Base-by-base conservation (phyloP, 37 sponge, comb jelly and placozoan genomes). In the Theonella swinhoei region DNA sequence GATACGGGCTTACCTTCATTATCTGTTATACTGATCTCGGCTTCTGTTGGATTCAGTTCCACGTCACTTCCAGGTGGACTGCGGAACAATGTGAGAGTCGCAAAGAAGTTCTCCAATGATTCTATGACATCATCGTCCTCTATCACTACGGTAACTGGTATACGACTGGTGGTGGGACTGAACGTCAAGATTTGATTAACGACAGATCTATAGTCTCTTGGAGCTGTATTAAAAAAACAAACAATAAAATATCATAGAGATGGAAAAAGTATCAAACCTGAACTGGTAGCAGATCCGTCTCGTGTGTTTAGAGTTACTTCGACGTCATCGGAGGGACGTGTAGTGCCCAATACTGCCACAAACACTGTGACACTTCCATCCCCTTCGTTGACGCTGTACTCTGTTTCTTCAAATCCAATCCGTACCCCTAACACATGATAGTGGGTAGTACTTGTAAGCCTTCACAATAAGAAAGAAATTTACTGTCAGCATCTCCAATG, bases 1-100 rank as follows among this genome's bases (percentile, higher is more conserved):
- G n/a, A n/a, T n/a, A n/a, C n/a, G n/a, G n/a, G n/a, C n/a, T n/a
- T 63, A 83, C 83, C 42, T 23, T 83, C 75, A 62, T 83, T 63
- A 62, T 83, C 75, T 23, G 64, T 32, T 22, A 83, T 75, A 14
- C 11, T 47, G 7, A 47, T 47, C 14, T 47, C 54, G 54, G 54
- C 14, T 14, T 14, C 11, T 17, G 54, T 17, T 14, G 54, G 54
- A 7, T 47, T 14, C 54, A 47, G 11, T 7, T 14, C 14, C 54
- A 47, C 54, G 54, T 47, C 54, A 7, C 7, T 17, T 17, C 14
- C 54, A 24, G 1, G n/a, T 17, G 70, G 42, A 47, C 14, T 47
- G 11, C 54, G 7, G 11, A 47, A 47, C 11, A 47, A 14, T 7
- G 14, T 14, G 54, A 47, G 54, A 47, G 7, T 47, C 11, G 54